These are phyloP conservation scores for Bucco capensis DNA, from an alignment of 2,113 vertebrate genomes.

Conservation along the genomic window DNA sequence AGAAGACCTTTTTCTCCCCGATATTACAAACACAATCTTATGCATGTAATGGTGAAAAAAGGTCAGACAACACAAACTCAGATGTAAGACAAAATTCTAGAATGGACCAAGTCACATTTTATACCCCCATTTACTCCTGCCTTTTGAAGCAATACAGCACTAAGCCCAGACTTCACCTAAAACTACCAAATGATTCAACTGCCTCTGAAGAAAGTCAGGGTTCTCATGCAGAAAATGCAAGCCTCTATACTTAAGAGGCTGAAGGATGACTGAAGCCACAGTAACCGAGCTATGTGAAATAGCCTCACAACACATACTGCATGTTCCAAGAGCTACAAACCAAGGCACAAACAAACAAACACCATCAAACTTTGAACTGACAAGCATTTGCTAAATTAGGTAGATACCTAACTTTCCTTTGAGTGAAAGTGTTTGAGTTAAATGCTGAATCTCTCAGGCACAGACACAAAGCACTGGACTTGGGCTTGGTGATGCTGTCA, in stretches of 20 bases:
- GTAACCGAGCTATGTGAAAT: not conserved
- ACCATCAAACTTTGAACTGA: not conserved
- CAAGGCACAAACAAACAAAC: not conserved
- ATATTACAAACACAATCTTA: not conserved
- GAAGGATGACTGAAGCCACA: not conserved
- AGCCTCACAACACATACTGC: accelerated
- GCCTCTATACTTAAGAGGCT: not conserved
- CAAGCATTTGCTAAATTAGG: not conserved
- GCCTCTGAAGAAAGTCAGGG: not conserved
- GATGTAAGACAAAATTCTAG: not conserved
- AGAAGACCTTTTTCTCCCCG: not conserved
- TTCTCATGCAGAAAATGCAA: not conserved
- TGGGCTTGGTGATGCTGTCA: not conserved
- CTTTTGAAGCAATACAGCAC: not conserved
- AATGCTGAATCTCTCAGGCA: accelerated
- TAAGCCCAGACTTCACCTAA: not conserved
- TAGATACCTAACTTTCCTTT: not conserved
- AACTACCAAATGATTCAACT: not conserved
- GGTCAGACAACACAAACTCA: not conserved
- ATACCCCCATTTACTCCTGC: not conserved
- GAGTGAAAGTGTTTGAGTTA: not conserved
- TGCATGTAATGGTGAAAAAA: not conserved
- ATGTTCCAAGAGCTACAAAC: not conserved
- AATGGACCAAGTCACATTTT: not conserved
- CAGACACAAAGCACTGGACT: not conserved